Evolutionary conservation across 2,113 vertebrate species (phyloP).

Genomic region (Rostratula benghalensis): DNA sequence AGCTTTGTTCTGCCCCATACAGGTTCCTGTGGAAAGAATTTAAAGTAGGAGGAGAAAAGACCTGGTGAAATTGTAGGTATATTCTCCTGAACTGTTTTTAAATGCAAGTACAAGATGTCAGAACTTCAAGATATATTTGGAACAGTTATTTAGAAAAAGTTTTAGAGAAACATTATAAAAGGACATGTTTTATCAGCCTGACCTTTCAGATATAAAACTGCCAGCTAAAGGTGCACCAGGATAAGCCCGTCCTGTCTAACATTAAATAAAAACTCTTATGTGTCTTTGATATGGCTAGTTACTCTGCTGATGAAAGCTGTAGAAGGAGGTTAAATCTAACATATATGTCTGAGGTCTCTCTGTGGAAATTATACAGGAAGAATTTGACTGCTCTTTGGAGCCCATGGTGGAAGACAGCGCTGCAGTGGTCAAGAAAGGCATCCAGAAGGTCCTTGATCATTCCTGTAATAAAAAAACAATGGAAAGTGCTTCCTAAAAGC

Average conservation of each 20-base stretch:
- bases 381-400: not conserved
- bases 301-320: not conserved
- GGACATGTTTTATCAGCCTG: accelerated
- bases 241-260: not conserved
- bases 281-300: not conserved
- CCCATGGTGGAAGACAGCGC: not conserved
- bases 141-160: not conserved
- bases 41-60: not conserved
- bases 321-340: not conserved
- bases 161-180: not conserved
- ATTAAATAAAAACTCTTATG: not conserved
- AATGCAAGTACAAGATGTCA: not conserved
- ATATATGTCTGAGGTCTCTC: not conserved
- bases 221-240: not conserved
- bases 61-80: accelerated
- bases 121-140: not conserved
- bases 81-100: not conserved
- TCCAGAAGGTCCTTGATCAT: not conserved
- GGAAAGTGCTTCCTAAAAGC: not conserved
- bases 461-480: not conserved
- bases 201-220: not conserved
- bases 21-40: not conserved
- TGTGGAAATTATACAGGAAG: not conserved
- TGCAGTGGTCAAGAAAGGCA: not conserved
- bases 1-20: not conserved